Base-by-base conservation (phyloP, 2,797 vertebrate species). In the Notamacropus eugenii region DNA sequence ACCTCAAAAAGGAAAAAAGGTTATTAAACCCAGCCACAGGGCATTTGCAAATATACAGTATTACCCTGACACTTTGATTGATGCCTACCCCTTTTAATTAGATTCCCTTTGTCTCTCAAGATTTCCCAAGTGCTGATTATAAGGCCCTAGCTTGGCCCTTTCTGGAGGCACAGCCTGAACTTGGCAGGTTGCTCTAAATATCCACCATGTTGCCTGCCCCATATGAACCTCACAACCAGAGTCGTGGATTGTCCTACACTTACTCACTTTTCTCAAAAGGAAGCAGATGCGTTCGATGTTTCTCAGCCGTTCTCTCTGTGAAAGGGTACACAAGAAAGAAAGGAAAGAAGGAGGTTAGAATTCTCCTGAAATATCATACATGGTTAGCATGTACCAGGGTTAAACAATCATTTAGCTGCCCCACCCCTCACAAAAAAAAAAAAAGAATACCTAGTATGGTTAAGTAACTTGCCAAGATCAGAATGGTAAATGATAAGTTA, bases 221-320 rank as follows among this genome's bases (percentile, higher is more conserved):
- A 62, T 0, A 28, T 95, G 56, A 8, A 22, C 12, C 52, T 54
- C 95, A 96, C 91, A 92, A 59, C 10, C 90, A 50, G 31, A 5
- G 1, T 57, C 55, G n/a, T 0, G 1, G 1, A 8, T 54, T 52
- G 11, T 8, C 90, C 96, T 16, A 50, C 4, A 58, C 98, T 99
- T 98, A 59, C 98, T 99, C 98, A 99, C 99, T 99, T 99, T 99
- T 98, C 99, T 98, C 97, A 99, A 99, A 94, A 99, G 99, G 98
- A 99, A 99, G 98, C 99, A 99, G 98, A 99, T 99, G 97, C 99
- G 99, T 97, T 99, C 99, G 16, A 99, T 99, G 98, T 99, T 99
- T 96, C 99, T 99, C 98, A 99, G 99, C 46, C 99, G 98, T 97
- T 99, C 99, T 96, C 99, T 99, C 99, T 99, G 97, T 91, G 74